Evolutionary conservation across 1,140 invertebrate genomes (phyloP).

Genomic region (Drosophila mauritiana): DNA sequence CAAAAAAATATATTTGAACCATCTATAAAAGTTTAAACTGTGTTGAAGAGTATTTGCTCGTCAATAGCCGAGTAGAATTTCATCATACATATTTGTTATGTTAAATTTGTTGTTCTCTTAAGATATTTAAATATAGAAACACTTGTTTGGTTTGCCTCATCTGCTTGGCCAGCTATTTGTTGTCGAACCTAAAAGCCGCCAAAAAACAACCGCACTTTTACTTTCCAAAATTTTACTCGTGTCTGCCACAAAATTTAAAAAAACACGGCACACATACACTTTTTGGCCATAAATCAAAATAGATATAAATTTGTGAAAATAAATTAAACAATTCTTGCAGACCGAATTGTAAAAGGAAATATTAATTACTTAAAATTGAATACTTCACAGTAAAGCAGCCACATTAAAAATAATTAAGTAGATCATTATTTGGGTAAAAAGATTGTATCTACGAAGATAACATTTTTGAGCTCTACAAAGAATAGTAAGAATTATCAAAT

Average conservation of each 20-base stretch:
- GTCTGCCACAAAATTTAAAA: constrained; percentile 5
- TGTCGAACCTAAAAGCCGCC: constrained; percentile 50
- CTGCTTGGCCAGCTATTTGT: constrained; percentile 41
- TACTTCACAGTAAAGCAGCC: neutral
- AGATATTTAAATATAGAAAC: constrained; percentile 56
- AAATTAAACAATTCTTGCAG: neutral
- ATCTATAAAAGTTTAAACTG: neutral
- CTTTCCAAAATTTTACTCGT: constrained; percentile 50
- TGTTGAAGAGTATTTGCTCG: constrained; percentile 14
- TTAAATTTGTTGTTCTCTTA: constrained; percentile 30
- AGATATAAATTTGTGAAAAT: constrained; percentile 37
- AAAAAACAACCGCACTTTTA: constrained; percentile 45
- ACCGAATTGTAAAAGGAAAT: neutral
- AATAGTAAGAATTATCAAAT: neutral
- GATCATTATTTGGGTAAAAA: no score
- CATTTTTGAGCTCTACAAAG: no score
- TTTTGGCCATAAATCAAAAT: constrained; percentile 68
- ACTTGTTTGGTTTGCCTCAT: constrained; percentile 36
- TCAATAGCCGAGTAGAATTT: neutral
- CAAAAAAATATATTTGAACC: no score
- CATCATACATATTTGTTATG: constrained; percentile 6
- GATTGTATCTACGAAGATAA: no score
- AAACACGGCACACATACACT: constrained; percentile 52
- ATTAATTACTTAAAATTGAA: constrained; percentile 2
- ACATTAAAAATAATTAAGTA: no score